Evolutionary conservation across 2,888 invertebrate species (phyloP).

Genomic region (Unio pictorum): DNA sequence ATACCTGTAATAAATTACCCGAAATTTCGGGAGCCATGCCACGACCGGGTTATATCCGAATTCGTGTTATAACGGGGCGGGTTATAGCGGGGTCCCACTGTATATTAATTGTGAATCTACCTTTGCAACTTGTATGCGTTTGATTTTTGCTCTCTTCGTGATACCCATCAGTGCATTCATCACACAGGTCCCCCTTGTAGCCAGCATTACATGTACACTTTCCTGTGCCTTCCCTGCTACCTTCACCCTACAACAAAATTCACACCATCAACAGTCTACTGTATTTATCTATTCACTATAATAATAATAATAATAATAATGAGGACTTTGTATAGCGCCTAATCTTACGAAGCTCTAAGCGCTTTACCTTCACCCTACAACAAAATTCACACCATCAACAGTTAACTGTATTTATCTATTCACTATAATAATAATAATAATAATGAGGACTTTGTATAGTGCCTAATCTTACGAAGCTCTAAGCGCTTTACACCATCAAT

Average conservation of each 20-base stretch:
- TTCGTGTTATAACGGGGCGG: too few relatives aligned
- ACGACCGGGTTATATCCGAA: too few relatives aligned
- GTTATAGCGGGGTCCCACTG: too few relatives aligned
- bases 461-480: too few relatives aligned
- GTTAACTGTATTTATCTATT: not conserved
- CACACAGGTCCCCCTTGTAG: conserved; percentile 85
- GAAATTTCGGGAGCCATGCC: too few relatives aligned
- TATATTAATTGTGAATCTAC: conserved; percentile 70
- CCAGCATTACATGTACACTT: conserved; percentile 89
- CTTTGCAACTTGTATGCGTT: conserved; percentile 77
- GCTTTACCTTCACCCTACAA: conserved; percentile 86
- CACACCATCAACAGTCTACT: not conserved
- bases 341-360: too few relatives aligned
- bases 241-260: conserved; percentile 79
- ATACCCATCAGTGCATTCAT: conserved; percentile 84
- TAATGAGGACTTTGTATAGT: too few relatives aligned
- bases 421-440: too few relatives aligned
- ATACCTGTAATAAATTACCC: too few relatives aligned
- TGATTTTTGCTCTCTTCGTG: conserved; percentile 58
- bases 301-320: too few relatives aligned
- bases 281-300: not conserved
- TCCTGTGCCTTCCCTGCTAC: conserved; percentile 94
- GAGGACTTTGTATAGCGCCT: too few relatives aligned
- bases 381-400: conserved; percentile 1
- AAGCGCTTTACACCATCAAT: too few relatives aligned